A percentile compares a stretch with the other conserved stretches of the same genome.
phyloP scores from a whole-genome alignment of 30 jellyfish, hydroid and myxozoan species.

The Chrysaora quinquecirrha region DNA sequence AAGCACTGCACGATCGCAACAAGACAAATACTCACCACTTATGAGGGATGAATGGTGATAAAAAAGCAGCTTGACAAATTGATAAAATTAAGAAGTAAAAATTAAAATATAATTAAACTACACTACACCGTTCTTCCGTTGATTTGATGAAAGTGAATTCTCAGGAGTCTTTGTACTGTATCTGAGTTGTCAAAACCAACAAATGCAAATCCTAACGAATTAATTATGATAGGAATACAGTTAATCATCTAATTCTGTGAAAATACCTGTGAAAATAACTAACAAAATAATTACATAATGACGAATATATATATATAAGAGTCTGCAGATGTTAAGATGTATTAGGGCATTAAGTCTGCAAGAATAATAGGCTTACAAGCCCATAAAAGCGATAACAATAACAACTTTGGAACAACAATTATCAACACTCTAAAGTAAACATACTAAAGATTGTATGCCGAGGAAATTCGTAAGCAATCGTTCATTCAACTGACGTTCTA shows the following conservation, averaged over 20 bases:
- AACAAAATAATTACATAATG: neutral
- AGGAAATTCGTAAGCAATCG: too few species aligned
- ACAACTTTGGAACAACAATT: too few species aligned
- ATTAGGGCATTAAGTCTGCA: too few species aligned
- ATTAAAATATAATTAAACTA: slow-evolving; percentile 63
- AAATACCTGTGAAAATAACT: slow-evolving; percentile 58
- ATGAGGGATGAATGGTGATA: too few species aligned
- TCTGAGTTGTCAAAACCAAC: slow-evolving; percentile 86
- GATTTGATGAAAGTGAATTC: slow-evolving; percentile 80
- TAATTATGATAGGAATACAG: slow-evolving; percentile 57
- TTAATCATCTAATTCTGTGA: slow-evolving; percentile 33
- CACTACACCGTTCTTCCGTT: slow-evolving; percentile 87
- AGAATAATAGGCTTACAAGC: too few species aligned
- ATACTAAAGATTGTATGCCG: too few species aligned
- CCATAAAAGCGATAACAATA: too few species aligned
- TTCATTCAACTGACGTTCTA: too few species aligned
- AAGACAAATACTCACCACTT: too few species aligned
- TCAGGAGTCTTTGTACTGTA: slow-evolving; percentile 71
- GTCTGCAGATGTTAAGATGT: too few species aligned
- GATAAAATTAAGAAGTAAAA: slow-evolving; percentile 19
- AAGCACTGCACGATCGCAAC: too few species aligned
- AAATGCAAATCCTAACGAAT: slow-evolving; percentile 90
- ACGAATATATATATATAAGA: neutral
- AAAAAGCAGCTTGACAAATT: neutral
- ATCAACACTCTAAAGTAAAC: too few species aligned